phyloP scores from a whole-genome alignment of 2,113 vertebrate species.

The Brachypodius melanocephalos region DNA sequence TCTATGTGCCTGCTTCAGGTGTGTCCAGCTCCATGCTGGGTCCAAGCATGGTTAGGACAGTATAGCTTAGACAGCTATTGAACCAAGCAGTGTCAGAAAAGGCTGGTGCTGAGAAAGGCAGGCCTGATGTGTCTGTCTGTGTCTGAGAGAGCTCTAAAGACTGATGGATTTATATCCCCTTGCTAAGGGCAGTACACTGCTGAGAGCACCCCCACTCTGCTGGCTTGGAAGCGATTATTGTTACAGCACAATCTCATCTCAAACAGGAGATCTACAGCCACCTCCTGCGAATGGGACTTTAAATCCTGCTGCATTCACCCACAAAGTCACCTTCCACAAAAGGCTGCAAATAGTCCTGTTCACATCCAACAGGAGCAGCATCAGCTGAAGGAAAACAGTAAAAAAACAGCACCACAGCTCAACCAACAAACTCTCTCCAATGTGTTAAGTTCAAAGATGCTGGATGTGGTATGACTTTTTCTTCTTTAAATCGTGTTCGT shows the following conservation, averaged over 20 bases:
- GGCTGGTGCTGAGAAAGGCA: neutral
- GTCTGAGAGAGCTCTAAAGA: neutral
- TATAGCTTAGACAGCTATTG: neutral
- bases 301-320: slow-evolving; percentile 29
- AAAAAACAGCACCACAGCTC: neutral
- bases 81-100: neutral
- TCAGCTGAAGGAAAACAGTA: neutral
- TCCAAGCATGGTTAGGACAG: neutral
- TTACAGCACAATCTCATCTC: neutral
- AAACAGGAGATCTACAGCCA: slow-evolving; percentile 12
- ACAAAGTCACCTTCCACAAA: slow-evolving; percentile 39
- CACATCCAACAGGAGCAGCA: neutral
- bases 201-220: neutral
- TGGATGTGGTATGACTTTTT: neutral
- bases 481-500: neutral
- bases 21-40: neutral
- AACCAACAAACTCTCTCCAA: neutral
- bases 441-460: neutral
- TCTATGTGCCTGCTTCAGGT: neutral
- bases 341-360: neutral
- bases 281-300: neutral
- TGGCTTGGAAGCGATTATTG: neutral
- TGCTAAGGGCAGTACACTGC: neutral
- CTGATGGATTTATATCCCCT: neutral
- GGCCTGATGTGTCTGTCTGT: neutral